A percentile compares a stretch with the other conserved stretches of the same genome.
phyloP scores from a whole-genome alignment of 2,888 invertebrate species.

The Aphidius colemani region DNA sequence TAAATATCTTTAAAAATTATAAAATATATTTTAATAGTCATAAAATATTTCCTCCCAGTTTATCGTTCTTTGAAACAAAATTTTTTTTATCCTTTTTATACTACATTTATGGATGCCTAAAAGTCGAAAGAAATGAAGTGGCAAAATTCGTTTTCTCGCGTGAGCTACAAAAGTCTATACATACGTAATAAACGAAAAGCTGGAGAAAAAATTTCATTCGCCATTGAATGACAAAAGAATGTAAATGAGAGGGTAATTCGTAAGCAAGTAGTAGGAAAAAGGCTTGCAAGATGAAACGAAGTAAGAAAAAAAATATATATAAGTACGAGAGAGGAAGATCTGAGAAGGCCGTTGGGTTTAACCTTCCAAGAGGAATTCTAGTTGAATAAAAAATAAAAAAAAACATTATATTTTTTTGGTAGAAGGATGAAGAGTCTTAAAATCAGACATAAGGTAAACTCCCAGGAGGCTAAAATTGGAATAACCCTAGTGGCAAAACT shows the following conservation, averaged over 20 bases:
- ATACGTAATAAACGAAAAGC: neutral
- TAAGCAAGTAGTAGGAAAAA: slow-evolving; percentile 47
- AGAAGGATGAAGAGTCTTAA: slow-evolving; percentile 41
- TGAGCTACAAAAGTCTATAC: neutral
- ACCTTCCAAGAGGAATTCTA: slow-evolving; percentile 13
- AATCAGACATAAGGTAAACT: slow-evolving; percentile 49
- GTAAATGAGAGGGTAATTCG: slow-evolving; percentile 54
- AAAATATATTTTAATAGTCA: no score
- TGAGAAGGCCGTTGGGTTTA: slow-evolving; percentile 9
- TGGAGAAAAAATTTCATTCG: slow-evolving; percentile 37
- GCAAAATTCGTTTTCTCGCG: slow-evolving; percentile 7
- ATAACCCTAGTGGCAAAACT: slow-evolving; percentile 33
- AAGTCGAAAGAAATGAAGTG: slow-evolving; percentile 8
- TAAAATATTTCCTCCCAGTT: no score
- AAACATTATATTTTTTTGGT: slow-evolving; percentile 15
- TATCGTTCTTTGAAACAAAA: no score
- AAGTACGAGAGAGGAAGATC: slow-evolving; percentile 7
- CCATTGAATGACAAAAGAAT: slow-evolving; percentile 47
- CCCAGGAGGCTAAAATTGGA: slow-evolving; percentile 47
- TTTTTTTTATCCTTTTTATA: no score
- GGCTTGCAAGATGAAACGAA: slow-evolving; percentile 30
- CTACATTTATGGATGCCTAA: neutral
- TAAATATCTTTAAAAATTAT: no score
- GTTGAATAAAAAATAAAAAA: neutral
- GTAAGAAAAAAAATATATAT: slow-evolving; percentile 17